Evolutionary conservation across 2,888 invertebrate species (phyloP).

Genomic region (Lysandra bellargus): DNA sequence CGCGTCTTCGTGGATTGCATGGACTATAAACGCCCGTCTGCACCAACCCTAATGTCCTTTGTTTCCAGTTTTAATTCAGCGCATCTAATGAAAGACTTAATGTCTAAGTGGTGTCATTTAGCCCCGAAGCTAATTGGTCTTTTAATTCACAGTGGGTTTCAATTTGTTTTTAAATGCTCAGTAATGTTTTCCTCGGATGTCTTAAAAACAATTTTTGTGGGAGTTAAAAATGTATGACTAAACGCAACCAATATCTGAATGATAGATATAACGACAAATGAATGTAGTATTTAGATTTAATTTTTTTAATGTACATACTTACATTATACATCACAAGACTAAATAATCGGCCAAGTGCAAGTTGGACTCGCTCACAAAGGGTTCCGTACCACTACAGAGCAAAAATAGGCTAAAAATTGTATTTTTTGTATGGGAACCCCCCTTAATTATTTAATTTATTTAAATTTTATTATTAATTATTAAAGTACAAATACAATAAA

Average conservation of each 20-base stretch:
- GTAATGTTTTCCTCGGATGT: not conserved
- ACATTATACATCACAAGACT: too few species aligned
- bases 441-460: too few species aligned
- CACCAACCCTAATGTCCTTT: not conserved
- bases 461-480: too few species aligned
- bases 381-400: too few species aligned
- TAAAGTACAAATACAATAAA: too few species aligned
- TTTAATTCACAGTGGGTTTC: not conserved
- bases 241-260: not conserved
- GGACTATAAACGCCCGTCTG: too few species aligned
- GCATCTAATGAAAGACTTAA: conserved; percentile 11
- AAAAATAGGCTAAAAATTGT: too few species aligned
- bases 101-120: conserved; percentile 7
- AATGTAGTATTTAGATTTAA: not conserved
- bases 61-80: not conserved
- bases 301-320: not conserved
- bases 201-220: not conserved
- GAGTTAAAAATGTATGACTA: not conserved
- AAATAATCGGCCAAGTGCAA: too few species aligned
- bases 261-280: not conserved
- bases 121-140: not conserved
- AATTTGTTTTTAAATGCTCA: conserved; percentile 14
- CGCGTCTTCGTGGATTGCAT: too few species aligned
- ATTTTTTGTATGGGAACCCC: too few species aligned
- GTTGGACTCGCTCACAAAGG: too few species aligned